Evolutionary conservation across 1,140 invertebrate species (phyloP).

Genomic region (Eriosoma lanigerum): DNA sequence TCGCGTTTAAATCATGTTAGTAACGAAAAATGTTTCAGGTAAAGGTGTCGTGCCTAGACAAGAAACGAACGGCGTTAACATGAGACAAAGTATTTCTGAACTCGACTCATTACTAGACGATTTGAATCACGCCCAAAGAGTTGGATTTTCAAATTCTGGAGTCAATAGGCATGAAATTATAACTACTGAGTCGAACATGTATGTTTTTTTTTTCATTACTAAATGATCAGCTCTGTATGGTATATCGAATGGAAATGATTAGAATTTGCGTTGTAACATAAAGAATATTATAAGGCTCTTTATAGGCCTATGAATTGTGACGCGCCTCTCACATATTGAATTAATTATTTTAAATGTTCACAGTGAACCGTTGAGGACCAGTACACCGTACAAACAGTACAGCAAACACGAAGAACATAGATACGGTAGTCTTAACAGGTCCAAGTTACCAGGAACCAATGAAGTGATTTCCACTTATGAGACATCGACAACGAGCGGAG

Average conservation of each 20-base stretch:
- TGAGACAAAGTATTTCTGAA: constrained; percentile 56
- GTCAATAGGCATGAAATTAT: constrained; percentile 24
- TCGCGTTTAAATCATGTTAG: too few species aligned
- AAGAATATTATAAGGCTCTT: too few species aligned
- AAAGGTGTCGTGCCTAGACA: constrained; percentile 28
- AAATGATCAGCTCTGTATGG: too few species aligned
- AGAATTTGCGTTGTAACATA: too few species aligned
- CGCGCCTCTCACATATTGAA: not conserved
- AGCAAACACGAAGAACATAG: constrained; percentile 43
- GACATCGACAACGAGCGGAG: not conserved
- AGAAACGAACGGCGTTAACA: constrained; percentile 45
- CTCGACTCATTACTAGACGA: constrained; percentile 57
- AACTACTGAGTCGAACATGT: constrained; percentile 27
- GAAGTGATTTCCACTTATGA: constrained; percentile 36
- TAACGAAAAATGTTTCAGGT: constrained; percentile 7
- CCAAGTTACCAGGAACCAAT: constrained; percentile 8
- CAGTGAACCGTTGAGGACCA: constrained; percentile 51
- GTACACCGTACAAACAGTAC: constrained; percentile 45
- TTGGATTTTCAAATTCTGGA: constrained; percentile 54
- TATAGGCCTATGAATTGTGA: too few species aligned
- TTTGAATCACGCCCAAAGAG: constrained; percentile 56
- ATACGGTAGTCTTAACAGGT: constrained; percentile 36
- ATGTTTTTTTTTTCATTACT: not conserved
- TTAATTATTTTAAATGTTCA: not conserved
- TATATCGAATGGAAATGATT: too few species aligned